phyloP scores from a whole-genome alignment of 2,113 vertebrate genomes.

The Kobus ellipsiprymnus region DNA sequence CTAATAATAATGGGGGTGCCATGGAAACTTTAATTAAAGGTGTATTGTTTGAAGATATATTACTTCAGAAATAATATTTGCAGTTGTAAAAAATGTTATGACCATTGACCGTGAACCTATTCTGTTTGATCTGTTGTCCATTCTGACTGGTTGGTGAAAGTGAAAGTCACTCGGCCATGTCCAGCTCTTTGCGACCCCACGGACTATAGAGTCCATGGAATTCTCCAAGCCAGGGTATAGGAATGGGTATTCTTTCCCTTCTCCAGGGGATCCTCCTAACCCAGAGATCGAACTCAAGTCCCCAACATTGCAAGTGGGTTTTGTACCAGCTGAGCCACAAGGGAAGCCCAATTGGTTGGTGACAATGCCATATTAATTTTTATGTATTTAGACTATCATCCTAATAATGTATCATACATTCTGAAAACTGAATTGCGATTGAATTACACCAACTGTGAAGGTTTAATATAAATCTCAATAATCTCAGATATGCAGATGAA shows the following conservation, averaged over 20 bases:
- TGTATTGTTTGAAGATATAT: neutral
- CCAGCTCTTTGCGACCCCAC: neutral
- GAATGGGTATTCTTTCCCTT: neutral
- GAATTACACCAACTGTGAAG: neutral
- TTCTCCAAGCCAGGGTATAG: neutral
- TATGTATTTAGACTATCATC: neutral
- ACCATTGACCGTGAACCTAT: neutral
- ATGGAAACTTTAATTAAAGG: neutral
- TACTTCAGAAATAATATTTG: neutral
- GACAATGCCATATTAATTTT: neutral
- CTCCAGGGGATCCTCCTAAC: neutral
- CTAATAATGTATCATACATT: neutral
- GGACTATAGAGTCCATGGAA: neutral
- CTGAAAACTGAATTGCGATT: neutral
- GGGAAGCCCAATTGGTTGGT: neutral
- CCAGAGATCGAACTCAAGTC: neutral
- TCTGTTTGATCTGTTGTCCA: neutral
- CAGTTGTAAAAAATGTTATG: neutral
- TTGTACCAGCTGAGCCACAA: neutral
- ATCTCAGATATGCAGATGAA: no score
- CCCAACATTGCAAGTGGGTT: neutral
- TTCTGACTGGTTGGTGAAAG: neutral
- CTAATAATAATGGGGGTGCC: neutral
- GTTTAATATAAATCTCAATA: neutral
- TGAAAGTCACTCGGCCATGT: neutral